These are phyloP conservation scores for Drosophila erecta DNA, from an alignment of 1,140 invertebrate genomes.

Conservation along the genomic window DNA sequence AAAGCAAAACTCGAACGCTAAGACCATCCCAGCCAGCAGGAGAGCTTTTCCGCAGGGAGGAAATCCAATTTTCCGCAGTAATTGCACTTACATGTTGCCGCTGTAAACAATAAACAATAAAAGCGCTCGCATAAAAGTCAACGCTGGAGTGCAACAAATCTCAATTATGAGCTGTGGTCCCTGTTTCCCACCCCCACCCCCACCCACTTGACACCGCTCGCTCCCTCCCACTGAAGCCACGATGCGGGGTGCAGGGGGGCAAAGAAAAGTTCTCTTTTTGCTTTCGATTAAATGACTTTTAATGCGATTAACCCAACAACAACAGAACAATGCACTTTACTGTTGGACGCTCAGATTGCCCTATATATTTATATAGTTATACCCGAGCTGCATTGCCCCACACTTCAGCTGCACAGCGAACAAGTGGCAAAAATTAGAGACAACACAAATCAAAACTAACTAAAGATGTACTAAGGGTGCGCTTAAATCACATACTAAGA, in stretches of 20 bases:
- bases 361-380: constrained; percentile 32
- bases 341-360: constrained; percentile 56
- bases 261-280: constrained; percentile 45
- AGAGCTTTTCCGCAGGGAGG: constrained; percentile 39
- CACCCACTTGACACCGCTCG: background rate
- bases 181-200: constrained; percentile 18
- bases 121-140: constrained; percentile 73
- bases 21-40: constrained; percentile 13
- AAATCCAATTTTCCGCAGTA: constrained; percentile 80
- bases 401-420: background rate
- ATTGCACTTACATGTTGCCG: constrained; percentile 78
- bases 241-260: background rate
- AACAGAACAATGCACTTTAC: constrained; percentile 72
- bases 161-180: constrained; percentile 70
- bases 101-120: constrained; percentile 78
- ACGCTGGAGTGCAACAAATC: constrained; percentile 73
- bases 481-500: too few relatives aligned
- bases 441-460: too few relatives aligned
- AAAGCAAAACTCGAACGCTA: constrained; percentile 8
- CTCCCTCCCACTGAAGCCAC: constrained; percentile 21
- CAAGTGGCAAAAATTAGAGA: too few relatives aligned
- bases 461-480: too few relatives aligned
- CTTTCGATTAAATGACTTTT: constrained; percentile 82
- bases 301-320: constrained; percentile 74
- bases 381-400: constrained; percentile 11